Percentiles rank a stretch among this genome's conserved stretches.
phyloP scores from a whole-genome alignment of 2,888 invertebrate genomes.

The Amblyjoppa proteus region DNA sequence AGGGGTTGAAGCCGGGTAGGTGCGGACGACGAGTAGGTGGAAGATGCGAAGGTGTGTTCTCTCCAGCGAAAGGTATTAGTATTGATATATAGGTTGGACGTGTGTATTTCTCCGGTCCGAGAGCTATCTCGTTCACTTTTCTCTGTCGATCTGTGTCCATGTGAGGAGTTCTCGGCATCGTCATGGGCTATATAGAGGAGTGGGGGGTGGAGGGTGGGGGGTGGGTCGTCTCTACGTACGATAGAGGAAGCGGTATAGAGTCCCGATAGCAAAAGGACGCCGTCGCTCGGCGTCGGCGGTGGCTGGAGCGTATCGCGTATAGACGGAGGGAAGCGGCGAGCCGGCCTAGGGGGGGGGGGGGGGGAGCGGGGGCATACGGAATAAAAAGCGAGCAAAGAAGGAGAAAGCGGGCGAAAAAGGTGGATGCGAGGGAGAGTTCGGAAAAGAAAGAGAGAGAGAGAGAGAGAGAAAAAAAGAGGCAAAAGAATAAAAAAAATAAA shows the following conservation, averaged over 20 bases:
- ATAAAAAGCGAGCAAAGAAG: conserved; percentile 67
- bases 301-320: conserved; percentile 66
- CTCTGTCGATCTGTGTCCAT: conserved; percentile 15
- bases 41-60: conserved; percentile 52
- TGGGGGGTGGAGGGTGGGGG: conserved; percentile 40
- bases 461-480: conserved; percentile 53
- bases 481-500: conserved; percentile 56
- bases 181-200: neutral
- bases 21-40: conserved; percentile 21
- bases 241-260: conserved; percentile 76
- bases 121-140: conserved; percentile 29
- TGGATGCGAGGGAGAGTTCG: conserved; percentile 70
- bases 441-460: conserved; percentile 62
- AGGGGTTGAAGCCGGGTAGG: conserved; percentile 31
- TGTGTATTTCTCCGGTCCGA: conserved; percentile 38
- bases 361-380: conserved; percentile 53
- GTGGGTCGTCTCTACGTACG: conserved; percentile 72
- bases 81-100: conserved; percentile 30
- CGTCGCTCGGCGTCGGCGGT: conserved; percentile 78
- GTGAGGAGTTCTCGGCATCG: conserved; percentile 13
- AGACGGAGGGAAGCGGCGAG: conserved; percentile 52
- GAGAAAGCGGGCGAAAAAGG: conserved; percentile 75
- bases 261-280: conserved; percentile 82
- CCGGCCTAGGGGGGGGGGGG: conserved; percentile 67
- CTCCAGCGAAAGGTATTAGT: conserved; percentile 27